phyloP scores from a whole-genome alignment of 2,797 vertebrate genomes.

The Saxicola maurus region DNA sequence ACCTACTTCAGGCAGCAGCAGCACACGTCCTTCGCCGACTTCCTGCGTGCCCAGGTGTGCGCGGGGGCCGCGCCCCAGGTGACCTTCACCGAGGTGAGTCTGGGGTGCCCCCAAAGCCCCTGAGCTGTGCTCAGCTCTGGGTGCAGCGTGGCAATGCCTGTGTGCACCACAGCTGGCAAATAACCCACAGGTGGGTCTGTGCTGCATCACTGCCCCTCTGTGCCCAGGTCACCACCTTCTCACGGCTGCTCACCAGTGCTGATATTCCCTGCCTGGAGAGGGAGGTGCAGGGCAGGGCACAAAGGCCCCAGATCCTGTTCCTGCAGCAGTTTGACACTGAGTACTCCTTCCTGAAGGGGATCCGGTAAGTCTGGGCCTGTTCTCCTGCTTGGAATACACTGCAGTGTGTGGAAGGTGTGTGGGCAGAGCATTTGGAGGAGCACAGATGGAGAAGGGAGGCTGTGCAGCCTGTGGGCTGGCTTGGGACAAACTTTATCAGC shows the following conservation, averaged over 20 bases:
- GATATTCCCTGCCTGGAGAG: conserved; percentile 74
- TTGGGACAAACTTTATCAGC: fast-evolving
- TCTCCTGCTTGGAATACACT: fast-evolving
- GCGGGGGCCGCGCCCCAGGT: neutral
- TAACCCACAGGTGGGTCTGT: fast-evolving
- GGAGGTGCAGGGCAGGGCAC: conserved; percentile 49
- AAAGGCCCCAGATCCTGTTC: conserved; percentile 76
- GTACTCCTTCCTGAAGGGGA: conserved; percentile 86
- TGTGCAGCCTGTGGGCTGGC: neutral
- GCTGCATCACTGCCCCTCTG: neutral
- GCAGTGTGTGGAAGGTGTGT: fast-evolving
- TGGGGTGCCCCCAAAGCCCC: fast-evolving
- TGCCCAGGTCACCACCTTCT: conserved; percentile 91
- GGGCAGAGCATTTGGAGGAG: neutral
- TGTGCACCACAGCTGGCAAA: neutral
- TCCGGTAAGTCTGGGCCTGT: conserved; percentile 74
- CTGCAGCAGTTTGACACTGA: conserved; percentile 95
- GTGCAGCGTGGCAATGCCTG: too few species aligned
- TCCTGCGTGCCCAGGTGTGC: conserved; percentile 71
- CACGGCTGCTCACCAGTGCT: conserved; percentile 84
- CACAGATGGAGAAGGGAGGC: neutral
- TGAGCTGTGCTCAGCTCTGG: fast-evolving
- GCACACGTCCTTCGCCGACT: conserved; percentile 83
- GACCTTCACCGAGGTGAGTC: conserved; percentile 85
- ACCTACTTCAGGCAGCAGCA: conserved; percentile 82